Evolutionary conservation across 2,797 vertebrate species (phyloP).

Genomic region (Phrynocephalus guinanensis): DNA sequence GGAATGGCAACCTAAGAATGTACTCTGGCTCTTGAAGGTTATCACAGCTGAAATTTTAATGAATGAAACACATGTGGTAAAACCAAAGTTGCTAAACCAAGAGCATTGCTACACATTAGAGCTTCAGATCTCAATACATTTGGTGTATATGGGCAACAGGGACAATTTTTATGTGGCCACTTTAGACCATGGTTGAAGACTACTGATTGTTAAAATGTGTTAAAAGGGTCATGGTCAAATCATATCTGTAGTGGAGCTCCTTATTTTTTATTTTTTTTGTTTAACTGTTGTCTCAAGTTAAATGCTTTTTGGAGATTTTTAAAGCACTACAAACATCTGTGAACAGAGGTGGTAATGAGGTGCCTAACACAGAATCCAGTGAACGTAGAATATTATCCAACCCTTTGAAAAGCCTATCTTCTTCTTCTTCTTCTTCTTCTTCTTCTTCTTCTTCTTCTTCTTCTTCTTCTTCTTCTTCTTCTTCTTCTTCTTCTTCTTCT

Average conservation of each 20-base stretch:
- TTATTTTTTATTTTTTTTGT: background rate
- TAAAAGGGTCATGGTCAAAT: background rate
- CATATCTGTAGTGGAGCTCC: background rate
- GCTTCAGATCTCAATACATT: background rate
- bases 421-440: too few relatives aligned
- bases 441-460: too few relatives aligned
- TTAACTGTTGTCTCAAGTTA: background rate
- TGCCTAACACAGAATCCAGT: background rate
- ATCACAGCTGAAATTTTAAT: background rate
- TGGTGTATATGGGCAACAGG: background rate
- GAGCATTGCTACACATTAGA: background rate
- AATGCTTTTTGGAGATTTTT: background rate
- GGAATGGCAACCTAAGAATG: too few relatives aligned
- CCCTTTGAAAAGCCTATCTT: background rate
- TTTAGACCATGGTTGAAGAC: background rate
- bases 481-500: too few relatives aligned
- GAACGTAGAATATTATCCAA: background rate
- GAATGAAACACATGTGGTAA: background rate
- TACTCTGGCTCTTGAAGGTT: too few relatives aligned
- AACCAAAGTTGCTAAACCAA: background rate
- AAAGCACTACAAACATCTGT: background rate
- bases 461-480: too few relatives aligned
- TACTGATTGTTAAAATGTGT: background rate
- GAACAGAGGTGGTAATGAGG: background rate
- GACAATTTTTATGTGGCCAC: background rate